A percentile compares a stretch with the other conserved stretches of the same genome.
Conservation (phyloP, 2,113 vertebrate genomes). For the Oreocharis arfaki region DNA sequence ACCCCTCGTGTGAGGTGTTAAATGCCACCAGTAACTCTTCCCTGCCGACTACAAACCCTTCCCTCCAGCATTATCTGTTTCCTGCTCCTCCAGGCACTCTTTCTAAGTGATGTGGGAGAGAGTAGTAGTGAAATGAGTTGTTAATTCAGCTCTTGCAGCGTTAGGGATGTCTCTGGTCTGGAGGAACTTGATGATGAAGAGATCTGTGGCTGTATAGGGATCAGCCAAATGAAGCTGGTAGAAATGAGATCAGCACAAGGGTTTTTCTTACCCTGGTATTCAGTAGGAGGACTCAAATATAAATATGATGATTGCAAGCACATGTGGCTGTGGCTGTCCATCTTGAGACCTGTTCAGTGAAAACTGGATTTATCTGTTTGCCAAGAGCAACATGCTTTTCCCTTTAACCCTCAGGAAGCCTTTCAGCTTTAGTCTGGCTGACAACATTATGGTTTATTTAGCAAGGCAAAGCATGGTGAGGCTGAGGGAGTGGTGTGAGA, state of each 20-base stretch:
- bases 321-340: background rate
- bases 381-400: slow-evolving; percentile 35
- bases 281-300: background rate
- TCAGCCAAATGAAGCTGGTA: background rate
- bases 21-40: background rate
- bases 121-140: background rate
- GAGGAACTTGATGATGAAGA: background rate
- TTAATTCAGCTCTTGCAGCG: background rate
- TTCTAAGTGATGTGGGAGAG: background rate
- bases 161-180: background rate
- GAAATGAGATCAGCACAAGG: background rate
- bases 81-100: background rate
- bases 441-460: background rate
- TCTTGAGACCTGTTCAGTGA: background rate
- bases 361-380: background rate
- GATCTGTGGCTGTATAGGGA: background rate
- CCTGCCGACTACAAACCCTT: background rate
- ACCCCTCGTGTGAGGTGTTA: background rate
- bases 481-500: background rate
- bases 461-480: background rate
- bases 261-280: background rate
- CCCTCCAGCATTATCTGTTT: background rate
- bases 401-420: slow-evolving; percentile 29
- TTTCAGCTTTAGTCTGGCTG: background rate
- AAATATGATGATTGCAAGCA: background rate